These are phyloP conservation scores for Drosophila kikkawai DNA, from an alignment of 1,140 invertebrate species.

Conservation along the genomic window DNA sequence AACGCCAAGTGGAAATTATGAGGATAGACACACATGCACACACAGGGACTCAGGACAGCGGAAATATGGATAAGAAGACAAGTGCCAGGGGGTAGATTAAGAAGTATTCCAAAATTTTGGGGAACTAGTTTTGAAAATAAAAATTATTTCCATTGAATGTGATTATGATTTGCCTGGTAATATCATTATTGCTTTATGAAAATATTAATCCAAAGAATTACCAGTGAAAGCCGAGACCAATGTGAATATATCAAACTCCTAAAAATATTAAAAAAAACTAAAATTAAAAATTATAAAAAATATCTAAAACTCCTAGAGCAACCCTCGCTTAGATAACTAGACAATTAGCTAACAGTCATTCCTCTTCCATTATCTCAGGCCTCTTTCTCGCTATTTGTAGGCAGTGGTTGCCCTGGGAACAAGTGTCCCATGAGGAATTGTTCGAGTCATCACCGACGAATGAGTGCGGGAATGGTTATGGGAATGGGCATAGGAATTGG, in stretches of 20 bases:
- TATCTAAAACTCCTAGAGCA: neutral
- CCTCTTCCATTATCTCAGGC: constrained; percentile 34
- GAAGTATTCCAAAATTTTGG: neutral
- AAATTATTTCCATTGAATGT: too few relatives aligned
- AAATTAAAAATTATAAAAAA: neutral
- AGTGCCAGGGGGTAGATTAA: constrained; percentile 16
- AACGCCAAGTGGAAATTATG: constrained; percentile 56
- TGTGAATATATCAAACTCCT: neutral
- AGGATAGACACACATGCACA: constrained; percentile 27
- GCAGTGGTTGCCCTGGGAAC: constrained; percentile 48
- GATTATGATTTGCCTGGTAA: neutral
- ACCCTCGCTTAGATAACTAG: constrained; percentile 42
- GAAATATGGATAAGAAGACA: constrained; percentile 20
- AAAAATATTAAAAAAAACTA: neutral
- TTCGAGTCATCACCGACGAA: constrained; percentile 48
- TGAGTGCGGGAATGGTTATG: neutral
- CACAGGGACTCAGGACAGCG: neutral
- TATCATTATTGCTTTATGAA: neutral
- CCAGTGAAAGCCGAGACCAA: too few relatives aligned
- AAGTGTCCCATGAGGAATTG: constrained; percentile 59
- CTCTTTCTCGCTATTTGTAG: constrained; percentile 17
- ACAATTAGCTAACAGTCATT: constrained; percentile 61
- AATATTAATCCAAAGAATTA: neutral
- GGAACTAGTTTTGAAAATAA: neutral
- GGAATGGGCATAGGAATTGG: constrained; percentile 14